phyloP scores from a whole-genome alignment of 1,140 invertebrate genomes.

The Zeugodacus cucurbitae region DNA sequence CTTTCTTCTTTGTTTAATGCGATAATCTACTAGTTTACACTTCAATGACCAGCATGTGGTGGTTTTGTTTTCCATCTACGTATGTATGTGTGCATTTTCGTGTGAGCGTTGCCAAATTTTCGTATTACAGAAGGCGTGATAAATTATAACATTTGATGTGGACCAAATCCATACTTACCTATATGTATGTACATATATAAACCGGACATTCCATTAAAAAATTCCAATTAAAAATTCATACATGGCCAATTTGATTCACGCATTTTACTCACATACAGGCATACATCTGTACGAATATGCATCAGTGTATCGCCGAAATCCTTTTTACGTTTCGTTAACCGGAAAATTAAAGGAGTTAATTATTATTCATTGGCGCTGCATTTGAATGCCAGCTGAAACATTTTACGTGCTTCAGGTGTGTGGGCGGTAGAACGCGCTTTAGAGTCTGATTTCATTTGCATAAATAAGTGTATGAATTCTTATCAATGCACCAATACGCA shows the following conservation, averaged over 20 bases:
- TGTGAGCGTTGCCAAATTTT: background rate
- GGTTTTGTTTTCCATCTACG: no score
- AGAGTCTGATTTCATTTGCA: background rate
- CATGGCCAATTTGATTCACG: background rate
- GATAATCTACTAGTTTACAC: background rate
- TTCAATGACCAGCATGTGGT: background rate
- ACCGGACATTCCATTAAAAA: background rate
- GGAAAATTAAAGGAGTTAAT: conserved; percentile 5
- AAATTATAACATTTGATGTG: background rate
- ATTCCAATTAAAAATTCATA: background rate
- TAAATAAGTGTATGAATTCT: no score
- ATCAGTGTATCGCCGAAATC: no score
- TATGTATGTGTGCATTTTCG: background rate
- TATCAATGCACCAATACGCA: no score
- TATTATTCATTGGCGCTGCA: background rate
- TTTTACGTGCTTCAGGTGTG: background rate
- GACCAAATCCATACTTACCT: no score
- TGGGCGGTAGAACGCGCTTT: background rate
- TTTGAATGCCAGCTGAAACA: background rate
- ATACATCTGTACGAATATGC: background rate
- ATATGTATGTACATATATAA: no score
- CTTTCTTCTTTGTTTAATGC: background rate
- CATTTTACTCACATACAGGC: no score
- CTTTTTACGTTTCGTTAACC: conserved; percentile 9
- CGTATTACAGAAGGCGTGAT: background rate